A percentile compares a stretch with the other conserved stretches of the same genome.
Conservation (phyloP, 92 coral and sea anemone genomes). For the Heliopora coerulea region DNA sequence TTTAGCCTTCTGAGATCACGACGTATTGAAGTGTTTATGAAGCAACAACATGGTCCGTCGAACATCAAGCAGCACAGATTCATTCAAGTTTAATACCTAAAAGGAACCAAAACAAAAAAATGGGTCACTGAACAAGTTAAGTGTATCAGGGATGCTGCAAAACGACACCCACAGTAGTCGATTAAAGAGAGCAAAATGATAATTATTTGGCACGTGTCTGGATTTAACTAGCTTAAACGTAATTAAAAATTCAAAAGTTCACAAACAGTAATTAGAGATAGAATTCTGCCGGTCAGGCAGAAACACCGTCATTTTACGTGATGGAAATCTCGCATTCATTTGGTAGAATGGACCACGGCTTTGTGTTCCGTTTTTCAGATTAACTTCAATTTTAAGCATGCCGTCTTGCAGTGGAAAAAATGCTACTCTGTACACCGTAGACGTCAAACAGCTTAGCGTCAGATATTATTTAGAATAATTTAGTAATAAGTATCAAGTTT, state of each 20-base stretch:
- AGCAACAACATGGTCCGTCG: constrained; percentile 75
- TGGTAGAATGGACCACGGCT: too few species aligned
- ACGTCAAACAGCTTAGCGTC: too few species aligned
- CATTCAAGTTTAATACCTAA: constrained; percentile 89
- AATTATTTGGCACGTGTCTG: constrained; percentile 7
- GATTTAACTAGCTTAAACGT: constrained; percentile 4
- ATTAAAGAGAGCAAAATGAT: not conserved
- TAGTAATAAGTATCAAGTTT: constrained; percentile 3
- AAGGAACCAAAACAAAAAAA: constrained; percentile 33
- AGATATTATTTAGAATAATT: not conserved
- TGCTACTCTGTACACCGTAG: too few species aligned
- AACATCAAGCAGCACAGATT: constrained; percentile 85
- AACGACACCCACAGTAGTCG: too few species aligned
- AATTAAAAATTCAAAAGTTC: not conserved
- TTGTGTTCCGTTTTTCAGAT: too few species aligned
- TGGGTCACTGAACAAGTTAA: constrained; percentile 36
- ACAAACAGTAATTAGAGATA: not conserved
- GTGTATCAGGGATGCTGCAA: constrained; percentile 42
- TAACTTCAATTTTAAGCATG: not conserved
- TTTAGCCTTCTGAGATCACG: constrained; percentile 42
- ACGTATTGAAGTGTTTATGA: constrained; percentile 89
- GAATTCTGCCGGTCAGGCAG: not conserved
- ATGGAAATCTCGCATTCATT: too few species aligned
- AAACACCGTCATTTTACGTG: too few species aligned
- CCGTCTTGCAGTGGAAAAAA: not conserved